Base-by-base conservation (phyloP, 2,888 invertebrate species). In the Euproctis similis region DNA sequence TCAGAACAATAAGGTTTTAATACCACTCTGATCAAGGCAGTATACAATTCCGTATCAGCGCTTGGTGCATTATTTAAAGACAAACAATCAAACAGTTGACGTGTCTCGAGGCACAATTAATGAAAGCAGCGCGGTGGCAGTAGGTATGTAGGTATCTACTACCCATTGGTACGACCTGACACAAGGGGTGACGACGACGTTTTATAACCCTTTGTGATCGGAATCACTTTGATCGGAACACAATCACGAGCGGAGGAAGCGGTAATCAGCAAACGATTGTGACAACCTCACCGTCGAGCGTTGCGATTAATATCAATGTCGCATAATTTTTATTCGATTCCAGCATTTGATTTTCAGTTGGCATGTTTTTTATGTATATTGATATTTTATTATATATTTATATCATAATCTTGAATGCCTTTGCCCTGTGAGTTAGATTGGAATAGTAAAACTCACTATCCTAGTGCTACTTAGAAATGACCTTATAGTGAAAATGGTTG, bases 201-300 rank as follows among this genome's bases (percentile, higher is more conserved):
- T 78, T 75, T 72, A 62, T 65, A 72, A 67, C 65, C 70, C 74
- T 77, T 77, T 76, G 77, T 75, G 62, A 62, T 60, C 57, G 51
- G 56, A 72, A 71, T 71, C 70, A 68, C 74, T 77, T 76, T 77
- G 75, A 75, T 75, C 64, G 59, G 46, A 56, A 54, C 47, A 57
- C 62, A 64, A 63, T 66, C 61, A 59, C 53, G 52, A 63, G 63
- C 62, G 56, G 53, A 60, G 63, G 59, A 65, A 69, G 62, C 59
- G 52, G 66, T 63, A 71, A 71, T 73, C 68, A 73, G 55, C 58
- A 54, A 54, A 39, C 61, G 62, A 67, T 64, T 69, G 64, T 67
- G 61, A 58, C 58, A 49, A 52, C 42, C 42, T 26, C 24, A 32
- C 28, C 31, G 39, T 42, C 47, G 14, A 47, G 53, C 52, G 42